Conservation (phyloP, 2,113 vertebrate genomes). For the Ictalurus furcatus region DNA sequence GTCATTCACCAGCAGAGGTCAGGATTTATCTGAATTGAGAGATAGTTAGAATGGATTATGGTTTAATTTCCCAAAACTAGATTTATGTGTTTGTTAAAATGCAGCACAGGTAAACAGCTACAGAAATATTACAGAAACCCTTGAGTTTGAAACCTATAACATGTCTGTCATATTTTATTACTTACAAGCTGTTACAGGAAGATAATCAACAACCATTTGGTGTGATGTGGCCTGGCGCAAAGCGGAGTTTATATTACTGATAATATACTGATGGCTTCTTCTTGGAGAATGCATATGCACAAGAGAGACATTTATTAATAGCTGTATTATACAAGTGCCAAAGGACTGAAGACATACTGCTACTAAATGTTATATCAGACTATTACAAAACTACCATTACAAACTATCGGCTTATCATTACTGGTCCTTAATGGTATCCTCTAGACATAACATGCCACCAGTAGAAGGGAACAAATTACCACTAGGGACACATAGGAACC, state of each 20-base stretch:
- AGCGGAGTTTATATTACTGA: not conserved
- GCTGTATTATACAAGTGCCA: slow-evolving; percentile 1
- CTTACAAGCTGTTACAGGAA: too few relatives aligned
- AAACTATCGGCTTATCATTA: too few relatives aligned
- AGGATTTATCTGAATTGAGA: not conserved
- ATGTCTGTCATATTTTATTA: too few relatives aligned
- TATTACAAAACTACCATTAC: not conserved
- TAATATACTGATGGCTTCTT: slow-evolving; percentile 25
- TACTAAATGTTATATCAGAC: slow-evolving; percentile 4
- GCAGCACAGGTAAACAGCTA: too few relatives aligned
- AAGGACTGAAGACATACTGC: not conserved
- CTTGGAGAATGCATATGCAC: not conserved
- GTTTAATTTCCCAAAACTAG: not conserved
- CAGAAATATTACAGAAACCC: too few relatives aligned
- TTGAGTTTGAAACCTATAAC: too few relatives aligned
- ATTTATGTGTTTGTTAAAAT: not conserved
- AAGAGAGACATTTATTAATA: slow-evolving; percentile 28
- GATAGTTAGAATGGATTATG: not conserved
- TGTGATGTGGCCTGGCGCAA: too few relatives aligned
- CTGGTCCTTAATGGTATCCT: too few relatives aligned
- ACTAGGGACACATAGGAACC: too few relatives aligned
- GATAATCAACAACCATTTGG: too few relatives aligned
- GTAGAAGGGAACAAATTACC: not conserved
- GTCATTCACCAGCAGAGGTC: slow-evolving; percentile 1
- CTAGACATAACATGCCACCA: too few relatives aligned